Evolutionary conservation across 2,113 vertebrate genomes (phyloP).

Genomic region (Ictalurus furcatus): DNA sequence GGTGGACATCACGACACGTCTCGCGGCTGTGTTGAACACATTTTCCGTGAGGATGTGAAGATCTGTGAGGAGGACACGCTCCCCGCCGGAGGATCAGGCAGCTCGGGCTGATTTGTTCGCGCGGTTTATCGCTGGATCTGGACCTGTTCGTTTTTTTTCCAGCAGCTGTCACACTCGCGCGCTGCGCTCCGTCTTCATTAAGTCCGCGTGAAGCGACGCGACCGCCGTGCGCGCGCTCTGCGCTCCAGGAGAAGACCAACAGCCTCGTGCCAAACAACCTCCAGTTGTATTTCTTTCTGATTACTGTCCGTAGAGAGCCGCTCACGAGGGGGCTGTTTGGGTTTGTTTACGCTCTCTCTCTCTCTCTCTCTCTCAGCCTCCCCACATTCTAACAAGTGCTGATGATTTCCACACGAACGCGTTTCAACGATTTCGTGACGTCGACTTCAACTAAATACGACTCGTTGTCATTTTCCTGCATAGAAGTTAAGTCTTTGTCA

Average conservation of each 20-base stretch:
- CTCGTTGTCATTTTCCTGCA: not conserved
- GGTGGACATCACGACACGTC: slow-evolving; percentile 28
- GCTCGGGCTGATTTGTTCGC: not conserved
- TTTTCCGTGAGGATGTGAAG: not conserved
- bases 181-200: not conserved
- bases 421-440: not conserved
- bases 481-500: not conserved
- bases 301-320: not conserved
- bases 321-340: not conserved
- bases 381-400: slow-evolving; percentile 18
- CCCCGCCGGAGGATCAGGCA: not conserved
- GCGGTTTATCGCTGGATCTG: not conserved
- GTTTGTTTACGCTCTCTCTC: not conserved
- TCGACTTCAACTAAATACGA: not conserved
- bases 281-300: not conserved
- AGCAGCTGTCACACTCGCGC: not conserved
- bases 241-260: not conserved
- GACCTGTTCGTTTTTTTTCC: not conserved
- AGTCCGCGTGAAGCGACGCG: slow-evolving; percentile 36
- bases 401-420: not conserved
- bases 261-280: not conserved
- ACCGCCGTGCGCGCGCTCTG: not conserved
- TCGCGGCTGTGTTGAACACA: not conserved
- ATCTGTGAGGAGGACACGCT: not conserved
- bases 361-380: not conserved